Evolutionary conservation across 2,113 vertebrate species (phyloP).

Genomic region (Lathamus discolor): DNA sequence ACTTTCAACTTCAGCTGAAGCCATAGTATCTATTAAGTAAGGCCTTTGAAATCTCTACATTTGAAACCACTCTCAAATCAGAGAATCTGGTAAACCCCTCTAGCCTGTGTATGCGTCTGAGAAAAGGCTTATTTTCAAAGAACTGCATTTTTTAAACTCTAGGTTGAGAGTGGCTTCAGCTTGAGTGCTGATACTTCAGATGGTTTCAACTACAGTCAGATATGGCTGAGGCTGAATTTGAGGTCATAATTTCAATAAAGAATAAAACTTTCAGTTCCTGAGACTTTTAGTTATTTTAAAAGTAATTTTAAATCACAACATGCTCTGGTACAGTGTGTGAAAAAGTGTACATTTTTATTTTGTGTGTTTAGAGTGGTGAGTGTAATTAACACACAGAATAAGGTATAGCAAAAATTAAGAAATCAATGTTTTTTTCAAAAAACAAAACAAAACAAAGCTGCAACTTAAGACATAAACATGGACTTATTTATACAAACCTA

Average conservation of each 20-base stretch:
- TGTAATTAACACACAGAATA: not conserved
- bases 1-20: slow-evolving; percentile 8
- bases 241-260: not conserved
- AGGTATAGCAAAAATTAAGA: not conserved
- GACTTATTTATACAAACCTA: not conserved
- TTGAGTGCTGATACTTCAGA: not conserved
- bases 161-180: not conserved
- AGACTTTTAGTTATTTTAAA: not conserved
- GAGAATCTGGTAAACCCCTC: slow-evolving; percentile 19
- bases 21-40: not conserved
- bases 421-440: not conserved
- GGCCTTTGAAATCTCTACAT: not conserved
- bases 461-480: not conserved
- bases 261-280: not conserved
- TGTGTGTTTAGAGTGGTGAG: not conserved
- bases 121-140: slow-evolving; percentile 29
- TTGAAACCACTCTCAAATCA: slow-evolving; percentile 37
- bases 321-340: not conserved
- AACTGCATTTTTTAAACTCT: not conserved
- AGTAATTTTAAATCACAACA: not conserved
- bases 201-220: not conserved
- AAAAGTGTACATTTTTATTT: not conserved
- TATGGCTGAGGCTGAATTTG: not conserved
- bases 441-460: not conserved
- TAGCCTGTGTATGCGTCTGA: not conserved